Conservation (phyloP, 2,888 invertebrate genomes). For the Agonum fuliginosum region DNA sequence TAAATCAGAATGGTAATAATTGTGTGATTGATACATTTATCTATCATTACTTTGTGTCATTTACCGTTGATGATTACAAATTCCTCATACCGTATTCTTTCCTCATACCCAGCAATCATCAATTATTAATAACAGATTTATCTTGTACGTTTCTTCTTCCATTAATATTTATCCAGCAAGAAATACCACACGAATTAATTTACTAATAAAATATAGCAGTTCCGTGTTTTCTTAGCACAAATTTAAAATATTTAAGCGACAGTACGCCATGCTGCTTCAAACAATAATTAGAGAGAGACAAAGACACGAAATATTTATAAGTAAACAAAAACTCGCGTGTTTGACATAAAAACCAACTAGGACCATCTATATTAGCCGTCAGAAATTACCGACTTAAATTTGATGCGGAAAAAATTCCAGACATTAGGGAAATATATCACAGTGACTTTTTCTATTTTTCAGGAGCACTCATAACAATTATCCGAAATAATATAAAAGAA, state of each 20-base stretch:
- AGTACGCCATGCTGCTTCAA: conserved; percentile 67
- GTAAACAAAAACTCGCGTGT: conserved; percentile 33
- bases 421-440: conserved; percentile 33
- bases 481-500: conserved; percentile 51
- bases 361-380: conserved; percentile 18
- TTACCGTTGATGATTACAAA: conserved; percentile 17
- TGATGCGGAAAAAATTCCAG: conserved; percentile 16
- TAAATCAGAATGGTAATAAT: too few relatives aligned
- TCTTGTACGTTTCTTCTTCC: conserved; percentile 2
- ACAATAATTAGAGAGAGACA: conserved; percentile 72
- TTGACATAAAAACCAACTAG: conserved; percentile 12
- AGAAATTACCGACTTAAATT: conserved; percentile 13
- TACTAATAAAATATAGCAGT: conserved; percentile 33
- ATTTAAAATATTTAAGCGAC: conserved; percentile 20
- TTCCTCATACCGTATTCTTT: conserved; percentile 23
- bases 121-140: conserved; percentile 38
- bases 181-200: conserved; percentile 37
- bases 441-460: conserved; percentile 33
- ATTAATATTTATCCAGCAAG: conserved; percentile 23
- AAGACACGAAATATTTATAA: conserved; percentile 33
- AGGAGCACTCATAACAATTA: conserved; percentile 52
- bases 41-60: too few relatives aligned
- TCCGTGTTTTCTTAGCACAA: conserved; percentile 18
- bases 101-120: conserved; percentile 9
- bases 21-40: too few relatives aligned